A percentile compares a stretch with the other conserved stretches of the same genome.
Conservation (phyloP, 2,113 vertebrate species). For the Sakesphorus luctuosus region DNA sequence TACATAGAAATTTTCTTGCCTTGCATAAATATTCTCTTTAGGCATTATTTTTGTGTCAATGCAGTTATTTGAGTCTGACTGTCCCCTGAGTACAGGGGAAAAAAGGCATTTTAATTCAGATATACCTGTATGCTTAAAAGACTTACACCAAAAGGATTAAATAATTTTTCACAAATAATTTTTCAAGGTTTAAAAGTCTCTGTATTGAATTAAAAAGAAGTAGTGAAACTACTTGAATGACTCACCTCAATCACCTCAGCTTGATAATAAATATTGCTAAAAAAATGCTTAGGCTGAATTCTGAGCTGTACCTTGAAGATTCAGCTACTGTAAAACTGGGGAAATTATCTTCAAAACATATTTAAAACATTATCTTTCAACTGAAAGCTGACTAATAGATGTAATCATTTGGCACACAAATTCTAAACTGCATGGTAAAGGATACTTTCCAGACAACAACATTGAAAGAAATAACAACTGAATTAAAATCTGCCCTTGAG, state of each 20-base stretch:
- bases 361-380: not conserved
- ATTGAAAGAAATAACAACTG: not conserved
- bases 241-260: not conserved
- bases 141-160: not conserved
- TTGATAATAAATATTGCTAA: not conserved
- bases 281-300: not conserved
- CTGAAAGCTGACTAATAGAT: not conserved
- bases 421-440: not conserved
- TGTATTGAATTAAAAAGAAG: not conserved
- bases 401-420: not conserved
- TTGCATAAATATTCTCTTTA: not conserved
- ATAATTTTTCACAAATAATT: not conserved
- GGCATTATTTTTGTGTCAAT: not conserved
- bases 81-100: accelerated
- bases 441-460: not conserved
- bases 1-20: not conserved
- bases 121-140: not conserved
- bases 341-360: not conserved
- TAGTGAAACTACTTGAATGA: not conserved
- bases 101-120: not conserved
- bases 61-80: not conserved
- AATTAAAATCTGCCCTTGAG: conserved; percentile 14
- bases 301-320: not conserved
- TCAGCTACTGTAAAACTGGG: not conserved
- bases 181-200: not conserved